Base-by-base conservation (phyloP, 2,113 vertebrate species). In the Phalacrocorax carbo region DNA sequence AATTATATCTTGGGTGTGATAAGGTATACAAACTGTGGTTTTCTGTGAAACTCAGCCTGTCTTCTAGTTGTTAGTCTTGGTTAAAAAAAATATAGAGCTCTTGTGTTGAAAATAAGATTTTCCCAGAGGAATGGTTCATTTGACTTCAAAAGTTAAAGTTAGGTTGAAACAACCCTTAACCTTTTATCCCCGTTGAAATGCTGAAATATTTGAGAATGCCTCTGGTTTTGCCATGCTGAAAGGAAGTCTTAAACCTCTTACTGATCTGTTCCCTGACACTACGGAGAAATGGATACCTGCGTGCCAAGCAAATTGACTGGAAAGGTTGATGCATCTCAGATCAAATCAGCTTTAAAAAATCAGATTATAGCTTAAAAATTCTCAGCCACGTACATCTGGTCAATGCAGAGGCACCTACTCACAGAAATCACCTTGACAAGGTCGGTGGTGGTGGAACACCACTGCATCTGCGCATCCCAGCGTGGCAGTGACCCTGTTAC, bases 281-380 rank as follows among this genome's bases (percentile, higher is more conserved):
- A 7, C 23, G 18, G 62, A 34, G 60, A 32, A 42, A 29, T 2
- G n/a, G 44, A 2, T 21, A 2, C 27, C 70, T 76, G 36, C 54
- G 15, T 6, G 42, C 57, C 58, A 40, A 42, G 69, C 27, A 58
- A 44, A 36, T 11, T 25, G 55, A 12, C 58, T 65, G 3, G 38
- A 30, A 29, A 34, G 82, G 29, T n/a, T 62, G 55, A 7, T 75
- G 84, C 77, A 49, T 81, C 85, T 80, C 82, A 46, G 5, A 70
- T 44, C 69, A 80, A 81, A 94, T 61, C 88, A 87, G 90, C 94
- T 88, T 82, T 60, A 26, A 51, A 62, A 91, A 58, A 87, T 61
- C 75, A 81, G 92, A 92, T 93, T 83, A 68, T 15, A 64, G 83
- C 86, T 90, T 91, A 48, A 80, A 44, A 65, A n/a, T 36, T 44